phyloP scores from a whole-genome alignment of 2,797 vertebrate genomes.

The Ciconia nigra region DNA sequence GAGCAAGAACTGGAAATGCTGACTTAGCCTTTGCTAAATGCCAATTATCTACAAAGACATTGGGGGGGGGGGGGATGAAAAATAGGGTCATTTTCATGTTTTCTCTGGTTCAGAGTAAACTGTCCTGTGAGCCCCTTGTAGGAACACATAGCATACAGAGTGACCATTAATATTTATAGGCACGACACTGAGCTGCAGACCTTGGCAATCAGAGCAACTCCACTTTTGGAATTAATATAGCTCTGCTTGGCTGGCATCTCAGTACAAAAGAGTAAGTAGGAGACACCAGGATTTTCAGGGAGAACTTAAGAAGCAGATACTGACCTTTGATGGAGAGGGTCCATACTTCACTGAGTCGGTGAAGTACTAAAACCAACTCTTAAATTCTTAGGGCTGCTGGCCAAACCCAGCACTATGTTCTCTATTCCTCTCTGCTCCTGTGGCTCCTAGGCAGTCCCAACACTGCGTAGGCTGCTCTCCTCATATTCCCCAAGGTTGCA shows the following conservation, averaged over 20 bases:
- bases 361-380: background rate
- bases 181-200: background rate
- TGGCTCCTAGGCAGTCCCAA: background rate
- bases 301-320: background rate
- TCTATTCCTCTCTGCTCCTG: background rate
- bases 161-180: constrained; percentile 59
- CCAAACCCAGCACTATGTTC: background rate
- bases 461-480: background rate
- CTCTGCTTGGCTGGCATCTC: background rate
- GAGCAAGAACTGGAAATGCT: constrained; percentile 34
- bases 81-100: constrained; percentile 51
- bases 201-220: constrained; percentile 31
- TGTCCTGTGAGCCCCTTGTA: background rate
- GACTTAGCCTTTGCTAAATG: constrained; percentile 53
- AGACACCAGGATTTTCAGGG: background rate
- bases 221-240: background rate
- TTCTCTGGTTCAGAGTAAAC: constrained; percentile 45
- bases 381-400: background rate
- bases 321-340: background rate
- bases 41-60: constrained; percentile 58
- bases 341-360: background rate
- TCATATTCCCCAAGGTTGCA: background rate
- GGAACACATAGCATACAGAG: background rate
- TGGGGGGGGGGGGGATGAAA: background rate
- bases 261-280: background rate